Percentiles rank a stretch among this genome's conserved stretches.
Conservation (phyloP, 1,140 invertebrate species). For the Brachionus manjavacas region DNA sequence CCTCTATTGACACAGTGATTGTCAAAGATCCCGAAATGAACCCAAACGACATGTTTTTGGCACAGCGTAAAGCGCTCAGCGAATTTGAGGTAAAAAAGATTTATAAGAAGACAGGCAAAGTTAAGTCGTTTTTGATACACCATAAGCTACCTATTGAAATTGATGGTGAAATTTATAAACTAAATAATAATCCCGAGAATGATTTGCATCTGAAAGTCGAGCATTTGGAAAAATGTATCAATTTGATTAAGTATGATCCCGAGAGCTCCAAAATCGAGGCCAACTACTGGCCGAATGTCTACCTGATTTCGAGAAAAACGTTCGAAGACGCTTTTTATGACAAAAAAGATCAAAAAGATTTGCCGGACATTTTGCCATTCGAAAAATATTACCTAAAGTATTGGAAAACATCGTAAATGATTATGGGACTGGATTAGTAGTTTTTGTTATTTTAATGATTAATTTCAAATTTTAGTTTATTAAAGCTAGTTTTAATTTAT, state of each 20-base stretch:
- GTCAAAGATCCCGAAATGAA: slow-evolving; percentile 37
- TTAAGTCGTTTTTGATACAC: slow-evolving; percentile 15
- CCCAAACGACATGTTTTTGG: slow-evolving; percentile 36
- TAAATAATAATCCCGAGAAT: slow-evolving; percentile 23
- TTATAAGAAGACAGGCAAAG: neutral
- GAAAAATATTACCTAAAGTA: slow-evolving; percentile 21
- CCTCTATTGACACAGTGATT: slow-evolving; percentile 18
- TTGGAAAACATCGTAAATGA: neutral
- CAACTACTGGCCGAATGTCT: slow-evolving; percentile 30
- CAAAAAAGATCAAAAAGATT: neutral
- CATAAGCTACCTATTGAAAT: slow-evolving; percentile 16
- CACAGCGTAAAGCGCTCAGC: neutral
- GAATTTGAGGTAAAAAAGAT: slow-evolving; percentile 21
- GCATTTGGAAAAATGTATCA: slow-evolving; percentile 30
- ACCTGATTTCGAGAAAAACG: neutral
- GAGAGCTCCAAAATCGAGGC: neutral
- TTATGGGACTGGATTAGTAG: neutral
- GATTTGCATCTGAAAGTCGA: slow-evolving; percentile 33
- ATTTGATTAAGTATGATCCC: slow-evolving; percentile 10
- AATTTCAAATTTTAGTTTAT: neutral
- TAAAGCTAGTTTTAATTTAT: neutral
- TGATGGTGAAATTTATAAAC: slow-evolving; percentile 27
- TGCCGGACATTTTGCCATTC: neutral
- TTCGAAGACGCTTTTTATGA: neutral
- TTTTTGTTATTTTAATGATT: neutral